Base-by-base conservation (phyloP, 2,113 vertebrate species). In the Arenaria interpres region DNA sequence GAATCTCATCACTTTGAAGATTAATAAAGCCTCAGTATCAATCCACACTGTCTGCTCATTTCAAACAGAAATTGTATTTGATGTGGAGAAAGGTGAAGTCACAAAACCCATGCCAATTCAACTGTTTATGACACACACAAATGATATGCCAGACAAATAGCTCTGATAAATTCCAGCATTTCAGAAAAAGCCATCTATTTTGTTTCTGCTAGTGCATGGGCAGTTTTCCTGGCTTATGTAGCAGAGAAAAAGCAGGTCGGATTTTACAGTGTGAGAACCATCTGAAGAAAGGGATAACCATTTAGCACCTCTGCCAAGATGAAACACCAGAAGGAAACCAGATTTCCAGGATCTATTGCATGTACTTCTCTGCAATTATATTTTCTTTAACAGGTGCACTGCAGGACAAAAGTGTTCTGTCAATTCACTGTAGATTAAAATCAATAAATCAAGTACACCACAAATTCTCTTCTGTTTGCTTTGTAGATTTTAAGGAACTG, bases 371-470 rank as follows among this genome's bases (percentile, higher is more conserved):
- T 62, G 85, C 74, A 93, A 95, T 95, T 95, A 51, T 48, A 85
- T 94, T 91, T 97, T 69, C 83, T 82, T 93, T 85, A 94, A 64
- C 62, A 83, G 96, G 85, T 85, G 48, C 8, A 13, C 33, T 80
- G 45, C 24, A 88, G 53, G 81, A 94, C 71, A 82, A 59, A 91
- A 89, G 30, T 25, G 43, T 88, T 89, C 74, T 85, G 69, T 85
- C 94, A 94, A 25, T 88, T 88, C 71, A 79, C 48, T 62, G 53
- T 37, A 92, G 73, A 94, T 84, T 74, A 89, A 93, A 96, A 89
- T 74, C 91, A 87, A 90, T 96, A 91, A 84, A 92, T 85, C 88
- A 89, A 73, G 14, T 10, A 25, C 37, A 77, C 21, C 8, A 46
- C 22, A 69, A 92, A 78, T 66, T 89, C 60, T 75, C 76, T 78